Evolutionary conservation across 2,888 invertebrate genomes (phyloP).

Genomic region (Lasioglossum malachurum): DNA sequence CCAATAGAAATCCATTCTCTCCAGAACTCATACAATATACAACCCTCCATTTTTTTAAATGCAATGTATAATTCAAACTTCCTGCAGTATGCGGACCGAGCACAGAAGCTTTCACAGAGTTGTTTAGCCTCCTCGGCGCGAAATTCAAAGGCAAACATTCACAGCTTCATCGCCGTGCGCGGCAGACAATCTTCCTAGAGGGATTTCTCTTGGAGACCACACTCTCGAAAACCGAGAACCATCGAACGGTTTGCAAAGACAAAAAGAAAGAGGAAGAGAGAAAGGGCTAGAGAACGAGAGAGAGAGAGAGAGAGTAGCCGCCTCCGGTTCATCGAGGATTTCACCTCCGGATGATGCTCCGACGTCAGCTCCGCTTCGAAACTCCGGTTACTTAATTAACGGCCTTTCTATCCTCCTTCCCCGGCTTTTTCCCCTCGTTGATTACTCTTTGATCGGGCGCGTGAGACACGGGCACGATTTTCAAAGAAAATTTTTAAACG

Average conservation of each 20-base stretch:
- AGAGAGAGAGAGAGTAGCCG: conserved; percentile 9
- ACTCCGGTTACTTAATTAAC: conserved; percentile 68
- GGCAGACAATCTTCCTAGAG: background rate
- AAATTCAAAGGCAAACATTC: background rate
- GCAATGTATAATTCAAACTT: conserved; percentile 6
- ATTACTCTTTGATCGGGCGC: conserved; percentile 71
- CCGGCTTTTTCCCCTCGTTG: conserved; percentile 44
- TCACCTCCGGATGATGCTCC: conserved; percentile 25
- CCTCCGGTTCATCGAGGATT: conserved; percentile 53
- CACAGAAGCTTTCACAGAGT: background rate
- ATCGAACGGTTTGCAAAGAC: conserved; percentile 12
- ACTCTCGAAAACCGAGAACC: conserved; percentile 30
- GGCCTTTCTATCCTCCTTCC: conserved; percentile 54
- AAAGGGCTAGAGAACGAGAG: background rate
- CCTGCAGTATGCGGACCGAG: background rate
- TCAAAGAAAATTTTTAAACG: conserved; percentile 61
- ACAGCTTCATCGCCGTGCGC: background rate
- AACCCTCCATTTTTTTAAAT: background rate
- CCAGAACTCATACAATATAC: background rate
- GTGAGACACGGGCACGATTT: conserved; percentile 47
- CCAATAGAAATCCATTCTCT: background rate
- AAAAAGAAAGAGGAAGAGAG: background rate
- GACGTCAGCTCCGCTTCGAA: conserved; percentile 43
- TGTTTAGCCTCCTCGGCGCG: background rate
- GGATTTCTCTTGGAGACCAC: conserved; percentile 22